Base-by-base conservation (phyloP, 1,140 invertebrate species). In the Physella acuta region DNA sequence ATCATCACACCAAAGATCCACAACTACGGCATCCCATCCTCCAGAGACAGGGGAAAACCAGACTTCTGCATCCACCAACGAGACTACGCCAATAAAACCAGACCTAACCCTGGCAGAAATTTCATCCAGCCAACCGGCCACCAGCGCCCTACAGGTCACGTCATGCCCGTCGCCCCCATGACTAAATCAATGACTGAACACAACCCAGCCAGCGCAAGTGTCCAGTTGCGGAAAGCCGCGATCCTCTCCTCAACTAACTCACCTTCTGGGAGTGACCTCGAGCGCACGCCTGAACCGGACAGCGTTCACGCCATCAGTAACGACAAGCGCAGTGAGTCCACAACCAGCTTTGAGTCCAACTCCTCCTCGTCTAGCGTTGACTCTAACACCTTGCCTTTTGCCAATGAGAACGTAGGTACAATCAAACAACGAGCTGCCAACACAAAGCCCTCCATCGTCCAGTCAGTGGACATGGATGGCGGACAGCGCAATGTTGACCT, bases 361-460 rank as follows among this genome's bases (percentile, higher is more conserved):
- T 73, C 76, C 30, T 85, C 85, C 2, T 80, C 79, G 2, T 95
- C 94, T 71, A 97, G 94, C 86, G 71, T 77, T 36, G 85, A 97
- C 87, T 96, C 94, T 30, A 95, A 98, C 85, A 95, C 94, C 75
- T 89, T 99, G 82, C 96, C 96, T 49, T 99, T 99, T 86, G 96
- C 97, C 70, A 98, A 98, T 85, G 97, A 99, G 82, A 98, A 98
- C 86, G 94, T 95, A 39, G 97, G 96, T 16, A 99, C 97, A 31
- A 98, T 99, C 80, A 96, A 97, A 78, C 92, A 93, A 74, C 85
- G 91, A 70, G 78, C 71, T 5, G 73, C 76, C 20, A 64, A 70
- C n/a, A 36, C 67, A 20, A 84, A 83, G 67, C 76, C 80, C 17
- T 81, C 78, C 26, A 75, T 81, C 53, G 73, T 73, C 28, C 71